These are phyloP conservation scores for Mareca penelope DNA, from an alignment of 2,797 vertebrate species.

Conservation along the genomic window DNA sequence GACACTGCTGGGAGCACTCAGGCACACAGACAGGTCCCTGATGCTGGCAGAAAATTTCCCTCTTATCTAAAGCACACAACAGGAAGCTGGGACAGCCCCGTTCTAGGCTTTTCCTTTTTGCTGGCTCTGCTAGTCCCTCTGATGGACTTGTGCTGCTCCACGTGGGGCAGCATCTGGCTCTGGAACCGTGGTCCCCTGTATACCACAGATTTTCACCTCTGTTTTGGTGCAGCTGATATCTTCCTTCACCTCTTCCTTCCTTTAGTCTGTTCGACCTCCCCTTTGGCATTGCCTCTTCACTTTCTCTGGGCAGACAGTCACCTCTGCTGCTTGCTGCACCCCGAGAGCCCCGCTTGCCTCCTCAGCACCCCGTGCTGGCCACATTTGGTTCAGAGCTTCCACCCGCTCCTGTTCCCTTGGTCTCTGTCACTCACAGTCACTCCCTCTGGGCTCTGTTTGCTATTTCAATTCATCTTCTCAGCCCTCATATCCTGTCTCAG, in stretches of 20 bases:
- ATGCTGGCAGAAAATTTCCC: background rate
- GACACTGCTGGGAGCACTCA: background rate
- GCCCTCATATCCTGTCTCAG: conserved; percentile 45
- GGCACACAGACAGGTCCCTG: background rate
- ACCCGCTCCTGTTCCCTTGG: background rate
- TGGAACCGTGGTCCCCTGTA: accelerated
- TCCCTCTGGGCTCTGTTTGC: background rate
- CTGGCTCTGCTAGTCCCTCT: background rate
- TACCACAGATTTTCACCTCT: background rate
- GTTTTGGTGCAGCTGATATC: background rate
- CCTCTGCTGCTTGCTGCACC: background rate
- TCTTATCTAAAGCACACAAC: background rate
- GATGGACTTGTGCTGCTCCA: background rate
- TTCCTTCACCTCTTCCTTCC: background rate
- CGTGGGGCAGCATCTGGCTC: background rate
- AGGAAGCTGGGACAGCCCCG: background rate
- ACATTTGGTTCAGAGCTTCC: background rate
- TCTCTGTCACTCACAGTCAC: background rate
- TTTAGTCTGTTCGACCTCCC: too few species aligned
- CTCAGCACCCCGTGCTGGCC: background rate
- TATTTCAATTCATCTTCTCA: conserved; percentile 34
- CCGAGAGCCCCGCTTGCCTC: background rate
- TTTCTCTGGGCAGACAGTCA: background rate
- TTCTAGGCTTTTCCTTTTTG: background rate
- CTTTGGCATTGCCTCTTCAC: background rate